Conservation (phyloP, 2,888 invertebrate genomes). For the Ormia ochracea region DNA sequence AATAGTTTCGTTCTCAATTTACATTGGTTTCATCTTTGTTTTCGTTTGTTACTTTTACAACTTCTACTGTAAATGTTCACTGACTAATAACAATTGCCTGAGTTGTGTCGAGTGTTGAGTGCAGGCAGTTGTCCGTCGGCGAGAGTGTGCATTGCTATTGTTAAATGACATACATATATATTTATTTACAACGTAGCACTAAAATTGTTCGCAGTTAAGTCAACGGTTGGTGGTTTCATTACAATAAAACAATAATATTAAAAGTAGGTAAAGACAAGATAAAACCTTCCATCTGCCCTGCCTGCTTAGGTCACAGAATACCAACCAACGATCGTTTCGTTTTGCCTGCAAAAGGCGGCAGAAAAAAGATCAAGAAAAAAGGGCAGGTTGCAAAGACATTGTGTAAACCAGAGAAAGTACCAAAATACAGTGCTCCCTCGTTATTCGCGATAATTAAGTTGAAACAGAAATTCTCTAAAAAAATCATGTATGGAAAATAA, state of each 20-base stretch:
- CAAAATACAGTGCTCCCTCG: too few relatives aligned
- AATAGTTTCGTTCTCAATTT: slow-evolving; percentile 56
- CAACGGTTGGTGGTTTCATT: background rate
- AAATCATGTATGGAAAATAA: too few relatives aligned
- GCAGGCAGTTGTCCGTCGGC: too few relatives aligned
- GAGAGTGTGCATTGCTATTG: background rate
- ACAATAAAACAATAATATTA: background rate
- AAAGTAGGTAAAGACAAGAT: background rate
- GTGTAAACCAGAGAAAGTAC: background rate
- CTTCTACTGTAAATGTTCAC: slow-evolving; percentile 20
- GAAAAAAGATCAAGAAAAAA: background rate
- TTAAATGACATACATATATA: slow-evolving; percentile 1
- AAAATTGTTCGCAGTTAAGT: background rate
- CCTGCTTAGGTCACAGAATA: background rate
- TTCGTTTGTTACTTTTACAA: slow-evolving; percentile 30
- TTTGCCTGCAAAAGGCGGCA: background rate
- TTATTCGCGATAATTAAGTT: too few relatives aligned
- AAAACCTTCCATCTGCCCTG: background rate
- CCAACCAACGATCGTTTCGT: background rate
- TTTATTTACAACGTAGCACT: background rate
- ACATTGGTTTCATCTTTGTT: slow-evolving; percentile 30
- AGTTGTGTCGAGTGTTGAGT: too few relatives aligned
- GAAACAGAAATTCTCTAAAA: too few relatives aligned
- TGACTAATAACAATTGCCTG: slow-evolving; percentile 51
- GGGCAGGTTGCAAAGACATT: background rate